phyloP scores from a whole-genome alignment of 2,888 invertebrate genomes.

The Bellardia bayeri region DNA sequence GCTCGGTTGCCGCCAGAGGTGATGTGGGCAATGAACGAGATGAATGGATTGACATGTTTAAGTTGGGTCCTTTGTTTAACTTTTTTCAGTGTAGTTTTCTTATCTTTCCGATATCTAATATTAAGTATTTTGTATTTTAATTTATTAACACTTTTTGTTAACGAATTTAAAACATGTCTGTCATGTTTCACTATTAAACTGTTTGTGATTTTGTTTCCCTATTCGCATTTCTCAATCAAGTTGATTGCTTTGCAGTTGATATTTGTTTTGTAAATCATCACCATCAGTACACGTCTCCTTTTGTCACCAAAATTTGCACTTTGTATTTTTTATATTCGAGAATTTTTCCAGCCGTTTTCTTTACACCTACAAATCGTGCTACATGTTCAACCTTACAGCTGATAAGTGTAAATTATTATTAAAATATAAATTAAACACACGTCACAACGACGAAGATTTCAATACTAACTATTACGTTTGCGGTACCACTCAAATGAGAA shows the following conservation, averaged over 20 bases:
- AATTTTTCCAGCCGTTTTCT: conserved; percentile 25
- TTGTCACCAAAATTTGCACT: conserved; percentile 61
- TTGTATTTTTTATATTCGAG: conserved; percentile 21
- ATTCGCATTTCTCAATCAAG: conserved; percentile 25
- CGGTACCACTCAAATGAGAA: not conserved
- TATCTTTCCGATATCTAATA: not conserved
- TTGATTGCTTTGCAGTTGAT: conserved; percentile 31
- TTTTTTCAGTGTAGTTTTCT: not conserved
- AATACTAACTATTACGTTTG: too few relatives aligned
- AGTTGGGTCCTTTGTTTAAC: not conserved
- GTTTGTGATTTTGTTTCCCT: conserved; percentile 32
- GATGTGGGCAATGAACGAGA: conserved; percentile 50
- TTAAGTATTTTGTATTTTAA: not conserved
- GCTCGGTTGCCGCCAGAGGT: conserved; percentile 28
- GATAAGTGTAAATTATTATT: conserved; percentile 58
- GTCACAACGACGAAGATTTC: not conserved
- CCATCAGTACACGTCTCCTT: conserved; percentile 33
- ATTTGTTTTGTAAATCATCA: conserved; percentile 56
- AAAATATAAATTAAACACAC: conserved; percentile 42
- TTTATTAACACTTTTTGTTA: conserved; percentile 23
- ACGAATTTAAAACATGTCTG: conserved; percentile 20
- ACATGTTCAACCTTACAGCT: conserved; percentile 27
- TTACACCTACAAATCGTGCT: conserved; percentile 5
- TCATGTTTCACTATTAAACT: conserved; percentile 41
- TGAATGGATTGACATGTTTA: conserved; percentile 48